A percentile compares a stretch with the other conserved stretches of the same genome.
These are phyloP conservation scores for Lepidochitona cinerea DNA, from an alignment of 2,888 invertebrate species.

Conservation along the genomic window DNA sequence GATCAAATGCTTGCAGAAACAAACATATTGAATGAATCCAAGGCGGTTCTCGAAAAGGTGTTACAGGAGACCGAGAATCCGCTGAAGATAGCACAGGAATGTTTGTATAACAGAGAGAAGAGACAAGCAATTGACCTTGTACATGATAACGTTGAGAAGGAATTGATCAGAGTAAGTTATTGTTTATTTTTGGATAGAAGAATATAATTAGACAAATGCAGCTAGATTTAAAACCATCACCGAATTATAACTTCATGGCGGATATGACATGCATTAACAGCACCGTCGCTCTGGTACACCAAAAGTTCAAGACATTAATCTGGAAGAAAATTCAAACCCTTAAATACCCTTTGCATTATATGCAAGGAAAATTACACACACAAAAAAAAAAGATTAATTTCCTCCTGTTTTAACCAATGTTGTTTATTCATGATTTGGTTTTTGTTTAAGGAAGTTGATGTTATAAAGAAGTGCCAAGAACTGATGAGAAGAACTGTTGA, in stretches of 20 bases:
- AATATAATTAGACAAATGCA: no score
- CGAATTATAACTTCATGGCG: no score
- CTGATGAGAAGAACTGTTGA: slow-evolving; percentile 79
- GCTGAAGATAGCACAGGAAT: slow-evolving; percentile 92
- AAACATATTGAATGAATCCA: slow-evolving; percentile 79
- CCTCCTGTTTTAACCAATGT: background rate
- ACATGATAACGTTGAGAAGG: slow-evolving; percentile 90
- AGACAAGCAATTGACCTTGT: slow-evolving; percentile 91
- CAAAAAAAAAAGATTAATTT: no score
- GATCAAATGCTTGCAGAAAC: slow-evolving; percentile 88
- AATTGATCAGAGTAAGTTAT: slow-evolving; percentile 77
- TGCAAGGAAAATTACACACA: no score
- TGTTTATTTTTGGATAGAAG: background rate
- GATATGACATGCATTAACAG: no score
- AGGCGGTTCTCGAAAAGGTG: slow-evolving; percentile 81
- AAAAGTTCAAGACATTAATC: no score
- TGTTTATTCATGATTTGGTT: background rate
- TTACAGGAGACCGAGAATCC: slow-evolving; percentile 89
- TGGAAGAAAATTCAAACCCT: no score
- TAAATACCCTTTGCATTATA: no score
- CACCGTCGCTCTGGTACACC: no score
- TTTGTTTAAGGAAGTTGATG: slow-evolving; percentile 80
- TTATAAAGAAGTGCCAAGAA: slow-evolving; percentile 84
- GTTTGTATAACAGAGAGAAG: slow-evolving; percentile 91
- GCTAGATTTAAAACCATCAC: no score